phyloP scores from a whole-genome alignment of 2,888 invertebrate genomes.

The Apamea sordens region DNA sequence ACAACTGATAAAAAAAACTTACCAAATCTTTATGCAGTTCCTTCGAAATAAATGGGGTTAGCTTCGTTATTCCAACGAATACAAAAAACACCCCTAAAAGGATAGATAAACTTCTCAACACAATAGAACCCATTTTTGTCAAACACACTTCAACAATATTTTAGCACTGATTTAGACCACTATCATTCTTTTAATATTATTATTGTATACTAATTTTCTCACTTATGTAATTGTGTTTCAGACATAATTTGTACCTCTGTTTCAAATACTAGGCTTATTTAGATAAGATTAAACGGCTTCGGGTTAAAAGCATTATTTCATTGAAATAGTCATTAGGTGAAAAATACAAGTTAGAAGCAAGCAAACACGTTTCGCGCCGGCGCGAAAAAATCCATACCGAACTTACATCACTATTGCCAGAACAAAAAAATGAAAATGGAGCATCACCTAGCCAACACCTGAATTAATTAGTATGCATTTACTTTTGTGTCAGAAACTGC shows the following conservation, averaged over 20 bases:
- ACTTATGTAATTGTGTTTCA: slow-evolving; percentile 52
- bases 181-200: slow-evolving; percentile 48
- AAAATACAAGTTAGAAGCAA: slow-evolving; percentile 62
- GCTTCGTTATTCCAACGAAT: slow-evolving; percentile 97
- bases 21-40: slow-evolving; percentile 99
- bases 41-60: slow-evolving; percentile 97
- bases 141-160: slow-evolving; percentile 61
- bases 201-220: slow-evolving; percentile 30
- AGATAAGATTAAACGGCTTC: slow-evolving; percentile 17
- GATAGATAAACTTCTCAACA: slow-evolving; percentile 97
- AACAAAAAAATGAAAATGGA: slow-evolving; percentile 30
- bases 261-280: slow-evolving; percentile 12
- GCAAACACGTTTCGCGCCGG: slow-evolving; percentile 87
- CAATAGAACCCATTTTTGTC: slow-evolving; percentile 91
- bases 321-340: slow-evolving; percentile 34
- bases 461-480: neutral
- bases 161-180: slow-evolving; percentile 63
- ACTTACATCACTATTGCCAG: slow-evolving; percentile 52
- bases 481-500: neutral
- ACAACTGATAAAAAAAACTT: slow-evolving; percentile 81
- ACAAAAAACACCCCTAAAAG: slow-evolving; percentile 98
- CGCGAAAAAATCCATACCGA: slow-evolving; percentile 88
- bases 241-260: slow-evolving; percentile 36
- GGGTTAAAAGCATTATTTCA: slow-evolving; percentile 45
- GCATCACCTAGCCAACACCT: neutral